Conservation (phyloP, 2,888 invertebrate species). For the Gastrophysa polygoni region DNA sequence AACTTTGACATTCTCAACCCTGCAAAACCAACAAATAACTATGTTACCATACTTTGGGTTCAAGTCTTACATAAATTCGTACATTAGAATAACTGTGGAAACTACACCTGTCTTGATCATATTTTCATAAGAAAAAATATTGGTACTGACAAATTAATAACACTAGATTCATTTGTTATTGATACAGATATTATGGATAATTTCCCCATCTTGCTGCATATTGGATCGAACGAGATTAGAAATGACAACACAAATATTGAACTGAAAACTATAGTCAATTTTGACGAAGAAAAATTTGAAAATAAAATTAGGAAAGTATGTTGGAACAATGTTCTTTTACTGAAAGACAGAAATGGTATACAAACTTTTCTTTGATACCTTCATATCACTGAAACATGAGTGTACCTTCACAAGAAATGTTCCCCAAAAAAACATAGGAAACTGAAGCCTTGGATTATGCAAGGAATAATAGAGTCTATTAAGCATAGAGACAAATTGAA, state of each 20-base stretch:
- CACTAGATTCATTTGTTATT: not conserved
- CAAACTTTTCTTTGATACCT: no score
- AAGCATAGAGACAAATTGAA: slow-evolving; percentile 11
- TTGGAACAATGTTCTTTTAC: not conserved
- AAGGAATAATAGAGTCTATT: slow-evolving; percentile 6
- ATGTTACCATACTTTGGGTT: no score
- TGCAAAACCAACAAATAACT: not conserved
- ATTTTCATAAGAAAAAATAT: no score
- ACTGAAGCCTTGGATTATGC: slow-evolving; percentile 3
- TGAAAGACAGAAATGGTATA: not conserved
- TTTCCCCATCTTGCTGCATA: not conserved
- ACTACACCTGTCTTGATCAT: slow-evolving; percentile 7
- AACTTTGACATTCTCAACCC: no score
- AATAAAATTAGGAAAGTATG: not conserved
- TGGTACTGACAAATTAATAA: not conserved
- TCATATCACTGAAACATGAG: no score
- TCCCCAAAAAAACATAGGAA: slow-evolving; percentile 1
- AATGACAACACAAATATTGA: no score
- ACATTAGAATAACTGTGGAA: slow-evolving; percentile 4
- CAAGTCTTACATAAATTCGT: no score
- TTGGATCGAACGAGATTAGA: slow-evolving; percentile 4
- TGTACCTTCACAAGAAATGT: no score
- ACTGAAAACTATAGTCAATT: not conserved
- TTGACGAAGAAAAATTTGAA: not conserved
- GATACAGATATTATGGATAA: not conserved